A percentile compares a stretch with the other conserved stretches of the same genome.
Conservation (phyloP, 2,113 vertebrate species). For the Pagrus major region DNA sequence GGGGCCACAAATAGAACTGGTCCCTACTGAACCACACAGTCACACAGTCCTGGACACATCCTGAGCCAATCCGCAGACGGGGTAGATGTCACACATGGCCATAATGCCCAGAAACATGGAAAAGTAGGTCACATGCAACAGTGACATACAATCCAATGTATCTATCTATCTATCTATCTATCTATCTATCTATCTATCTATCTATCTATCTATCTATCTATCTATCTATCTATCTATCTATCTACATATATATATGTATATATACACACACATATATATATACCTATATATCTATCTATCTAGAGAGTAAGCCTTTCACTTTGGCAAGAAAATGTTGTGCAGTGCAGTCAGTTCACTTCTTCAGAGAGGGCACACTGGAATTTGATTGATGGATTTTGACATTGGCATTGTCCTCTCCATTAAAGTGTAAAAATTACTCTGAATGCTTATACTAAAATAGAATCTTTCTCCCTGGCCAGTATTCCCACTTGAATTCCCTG, state of each 20-base stretch:
- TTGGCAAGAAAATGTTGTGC: background rate
- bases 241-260: too few relatives aligned
- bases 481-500: conserved; percentile 57
- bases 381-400: conserved; percentile 63
- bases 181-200: background rate
- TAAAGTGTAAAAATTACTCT: conserved; percentile 61
- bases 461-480: conserved; percentile 32
- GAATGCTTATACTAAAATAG: conserved; percentile 50
- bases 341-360: conserved; percentile 28
- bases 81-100: conserved; percentile 51
- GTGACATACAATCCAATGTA: background rate
- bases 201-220: background rate
- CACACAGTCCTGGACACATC: conserved; percentile 51
- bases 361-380: conserved; percentile 23
- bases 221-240: background rate
- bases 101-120: conserved; percentile 36
- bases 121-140: conserved; percentile 63
- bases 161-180: background rate
- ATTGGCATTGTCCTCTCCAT: conserved; percentile 59
- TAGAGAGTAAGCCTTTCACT: background rate
- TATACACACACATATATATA: too few relatives aligned
- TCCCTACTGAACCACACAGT: conserved; percentile 59
- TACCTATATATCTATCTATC: background rate
- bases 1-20: conserved; percentile 62
- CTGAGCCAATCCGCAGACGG: conserved; percentile 66